phyloP scores from a whole-genome alignment of 1,140 invertebrate genomes.

The Nasonia giraulti region DNA sequence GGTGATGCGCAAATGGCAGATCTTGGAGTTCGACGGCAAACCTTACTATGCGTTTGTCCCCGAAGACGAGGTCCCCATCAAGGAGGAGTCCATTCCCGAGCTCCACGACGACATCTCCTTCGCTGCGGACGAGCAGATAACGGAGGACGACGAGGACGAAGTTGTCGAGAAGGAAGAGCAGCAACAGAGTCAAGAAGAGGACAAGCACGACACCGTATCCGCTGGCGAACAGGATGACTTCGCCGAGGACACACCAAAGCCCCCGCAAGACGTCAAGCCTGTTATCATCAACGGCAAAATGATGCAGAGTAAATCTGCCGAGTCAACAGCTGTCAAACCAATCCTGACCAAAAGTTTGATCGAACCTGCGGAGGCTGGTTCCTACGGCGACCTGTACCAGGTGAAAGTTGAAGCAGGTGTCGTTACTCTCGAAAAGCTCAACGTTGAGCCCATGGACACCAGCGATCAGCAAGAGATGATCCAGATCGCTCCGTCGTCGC shows the following conservation, averaged over 20 bases:
- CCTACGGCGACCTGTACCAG: constrained; percentile 49
- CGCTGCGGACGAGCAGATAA: background rate
- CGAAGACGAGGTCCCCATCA: constrained; percentile 63
- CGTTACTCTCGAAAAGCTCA: constrained; percentile 55
- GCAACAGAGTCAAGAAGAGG: background rate
- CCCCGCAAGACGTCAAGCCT: constrained; percentile 12
- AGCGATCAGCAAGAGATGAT: background rate
- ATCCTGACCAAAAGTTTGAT: background rate
- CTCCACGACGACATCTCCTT: constrained; percentile 48
- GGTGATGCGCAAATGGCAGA: constrained; percentile 73
- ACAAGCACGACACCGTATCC: constrained; percentile 27
- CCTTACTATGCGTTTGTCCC: constrained; percentile 72
- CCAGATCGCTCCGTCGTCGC: background rate
- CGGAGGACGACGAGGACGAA: constrained; percentile 7
- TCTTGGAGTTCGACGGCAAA: constrained; percentile 71
- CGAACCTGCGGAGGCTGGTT: background rate
- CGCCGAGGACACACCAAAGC: constrained; percentile 44
- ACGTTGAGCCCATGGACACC: constrained; percentile 40
- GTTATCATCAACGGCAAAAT: constrained; percentile 23
- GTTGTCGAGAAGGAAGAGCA: constrained; percentile 9
- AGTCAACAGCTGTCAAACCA: background rate
- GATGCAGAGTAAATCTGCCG: constrained; percentile 29
- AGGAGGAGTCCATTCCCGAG: constrained; percentile 61
- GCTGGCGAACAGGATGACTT: constrained; percentile 43
- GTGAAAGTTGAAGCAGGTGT: constrained; percentile 52